Evolutionary conservation across 2,113 vertebrate species (phyloP), one percentile per base, ranked within the genome.

Genomic region (Boleophthalmus pectinirostris): DNA sequence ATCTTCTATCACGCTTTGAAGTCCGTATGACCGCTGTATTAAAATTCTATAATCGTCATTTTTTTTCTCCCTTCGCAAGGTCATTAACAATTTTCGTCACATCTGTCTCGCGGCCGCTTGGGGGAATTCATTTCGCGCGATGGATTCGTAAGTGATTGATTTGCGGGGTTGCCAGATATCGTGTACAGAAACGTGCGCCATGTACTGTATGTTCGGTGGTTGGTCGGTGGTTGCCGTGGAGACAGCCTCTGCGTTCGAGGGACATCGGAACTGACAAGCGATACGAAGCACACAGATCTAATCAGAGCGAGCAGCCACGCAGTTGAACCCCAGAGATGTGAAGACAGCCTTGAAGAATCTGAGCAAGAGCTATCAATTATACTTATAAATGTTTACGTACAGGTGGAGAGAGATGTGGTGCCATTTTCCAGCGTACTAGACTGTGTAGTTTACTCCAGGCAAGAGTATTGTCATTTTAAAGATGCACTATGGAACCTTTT

Each of bases 251-350:
- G 6, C n/a, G 69, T 77, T 67, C 15, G 0, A 20, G 15, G n/a
- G 65, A 33, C 56, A 49, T 60, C 38, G 1, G 45, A 69, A 64
- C 80, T 73, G 78, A 87, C 56, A 69, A 69, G 77, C 78, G 63
- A 77, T 79, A 81, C 60, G 79, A 24, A 82, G 81, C 49, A 73
- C 56, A 77, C 56, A 74, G 69, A 90, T 81, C 21, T 74, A 84
- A 79, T 86, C 77, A 68, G 9, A 0, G n/a, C 5, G 38, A 64
- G 78, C 65, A 66, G n/a, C 35, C 56, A 46, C 4, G 53, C 15
- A 15, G 11, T 46, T 25, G 65, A 69, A 69, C 71, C 43, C 60
- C 29, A 11, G 77, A 82, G 76, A 77, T 78, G 47, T 14, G 21
- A n/a, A 53, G 49, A 51, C 15, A 15, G 46, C 38, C 38, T 43